Conservation (phyloP, 2,888 invertebrate species). For the Drosophila prolongata region DNA sequence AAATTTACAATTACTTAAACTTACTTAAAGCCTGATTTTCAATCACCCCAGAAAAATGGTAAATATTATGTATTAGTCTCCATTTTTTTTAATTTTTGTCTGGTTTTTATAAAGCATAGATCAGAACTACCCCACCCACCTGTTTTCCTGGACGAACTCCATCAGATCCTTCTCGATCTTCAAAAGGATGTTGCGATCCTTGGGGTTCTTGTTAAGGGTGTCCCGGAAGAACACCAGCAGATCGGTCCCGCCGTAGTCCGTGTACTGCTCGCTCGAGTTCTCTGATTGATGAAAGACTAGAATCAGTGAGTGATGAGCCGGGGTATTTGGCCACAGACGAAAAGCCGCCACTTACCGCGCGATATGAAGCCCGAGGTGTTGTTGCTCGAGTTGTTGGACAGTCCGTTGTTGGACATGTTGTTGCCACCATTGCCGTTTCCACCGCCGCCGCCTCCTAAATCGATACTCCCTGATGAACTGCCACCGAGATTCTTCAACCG, state of each 20-base stretch:
- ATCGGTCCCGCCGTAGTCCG: conserved; percentile 91
- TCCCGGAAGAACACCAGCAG: conserved; percentile 94
- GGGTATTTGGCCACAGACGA: conserved; percentile 16
- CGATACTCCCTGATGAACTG: conserved; percentile 84
- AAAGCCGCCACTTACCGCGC: conserved; percentile 84
- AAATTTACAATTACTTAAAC: no score
- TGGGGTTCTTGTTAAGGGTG: conserved; percentile 94
- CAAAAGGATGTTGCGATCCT: conserved; percentile 93
- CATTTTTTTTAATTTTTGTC: no score
- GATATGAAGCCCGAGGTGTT: conserved; percentile 86
- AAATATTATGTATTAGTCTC: no score
- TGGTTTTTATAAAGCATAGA: no score
- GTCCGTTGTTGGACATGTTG: conserved; percentile 80
- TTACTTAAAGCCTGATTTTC: no score
- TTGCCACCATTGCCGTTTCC: conserved; percentile 57
- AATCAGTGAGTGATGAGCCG: conserved; percentile 64
- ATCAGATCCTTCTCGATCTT: conserved; percentile 95
- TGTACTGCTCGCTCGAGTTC: conserved; percentile 90
- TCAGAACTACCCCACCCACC: conserved; percentile 84
- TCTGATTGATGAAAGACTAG: conserved; percentile 86
- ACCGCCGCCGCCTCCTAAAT: conserved; percentile 53
- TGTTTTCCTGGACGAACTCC: conserved; percentile 92
- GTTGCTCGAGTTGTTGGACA: conserved; percentile 79
- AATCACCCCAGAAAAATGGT: no score
- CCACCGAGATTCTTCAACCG: conserved; percentile 84